Percentiles rank a stretch among this genome's conserved stretches.
These are phyloP conservation scores for Tautogolabrus adspersus DNA, from an alignment of 2,113 vertebrate genomes.

Conservation along the genomic window DNA sequence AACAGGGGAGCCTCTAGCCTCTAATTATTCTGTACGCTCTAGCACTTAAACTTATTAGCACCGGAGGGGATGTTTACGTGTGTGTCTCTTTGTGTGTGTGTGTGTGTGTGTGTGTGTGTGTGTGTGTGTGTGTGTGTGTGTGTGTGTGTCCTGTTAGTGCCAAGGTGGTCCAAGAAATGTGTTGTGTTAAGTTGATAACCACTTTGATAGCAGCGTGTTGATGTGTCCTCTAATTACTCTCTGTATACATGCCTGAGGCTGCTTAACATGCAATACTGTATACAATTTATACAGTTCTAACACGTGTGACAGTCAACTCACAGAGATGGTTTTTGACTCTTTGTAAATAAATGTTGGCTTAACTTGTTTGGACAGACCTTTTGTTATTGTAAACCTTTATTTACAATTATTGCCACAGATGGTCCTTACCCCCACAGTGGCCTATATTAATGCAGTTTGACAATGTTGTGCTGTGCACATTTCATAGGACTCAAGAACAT, in stretches of 20 bases:
- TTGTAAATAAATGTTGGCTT: too few relatives aligned
- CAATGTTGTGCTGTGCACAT: not conserved
- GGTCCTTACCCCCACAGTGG: not conserved
- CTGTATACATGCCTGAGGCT: not conserved
- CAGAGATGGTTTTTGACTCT: not conserved
- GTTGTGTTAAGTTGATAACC: conserved; percentile 19
- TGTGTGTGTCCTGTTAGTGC: conserved; percentile 15
- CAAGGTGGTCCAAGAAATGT: conserved; percentile 9
- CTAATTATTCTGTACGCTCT: conserved; percentile 74
- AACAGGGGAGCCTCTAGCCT: conserved; percentile 65
- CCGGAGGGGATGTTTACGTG: conserved; percentile 46
- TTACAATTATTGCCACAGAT: conserved; percentile 5
- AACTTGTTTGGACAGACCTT: not conserved
- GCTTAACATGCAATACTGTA: not conserved
- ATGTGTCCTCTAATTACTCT: conserved; percentile 32
- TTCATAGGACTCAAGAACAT: not conserved
- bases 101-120: conserved; percentile 22
- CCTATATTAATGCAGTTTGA: conserved; percentile 1
- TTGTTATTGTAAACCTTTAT: not conserved
- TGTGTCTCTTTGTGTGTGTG: conserved; percentile 22
- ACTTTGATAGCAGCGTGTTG: conserved; percentile 11
- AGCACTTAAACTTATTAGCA: conserved; percentile 80
- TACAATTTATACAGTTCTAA: not conserved
- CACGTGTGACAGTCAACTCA: not conserved
- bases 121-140: conserved; percentile 18